Evolutionary conservation across 2,113 vertebrate genomes (phyloP).

Genomic region (Pomatorhinus ruficollis): DNA sequence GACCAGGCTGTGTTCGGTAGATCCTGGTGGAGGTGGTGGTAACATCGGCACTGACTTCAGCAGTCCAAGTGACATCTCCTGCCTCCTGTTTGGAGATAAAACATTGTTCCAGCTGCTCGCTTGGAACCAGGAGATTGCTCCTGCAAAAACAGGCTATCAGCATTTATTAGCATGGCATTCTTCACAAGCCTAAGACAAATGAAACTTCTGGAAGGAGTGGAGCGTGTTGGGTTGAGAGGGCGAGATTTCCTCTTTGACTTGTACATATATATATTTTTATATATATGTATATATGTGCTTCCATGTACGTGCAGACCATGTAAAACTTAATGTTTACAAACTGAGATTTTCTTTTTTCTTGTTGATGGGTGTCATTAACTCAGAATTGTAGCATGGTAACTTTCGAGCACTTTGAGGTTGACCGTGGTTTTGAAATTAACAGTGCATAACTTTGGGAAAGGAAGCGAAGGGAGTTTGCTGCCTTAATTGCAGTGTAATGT

Average conservation of each 20-base stretch:
- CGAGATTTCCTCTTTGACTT: background rate
- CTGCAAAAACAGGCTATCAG: slow-evolving; percentile 2
- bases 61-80: background rate
- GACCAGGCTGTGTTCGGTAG: background rate
- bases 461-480: background rate
- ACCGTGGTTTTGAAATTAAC: background rate
- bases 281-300: too few species aligned
- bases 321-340: background rate
- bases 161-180: slow-evolving; percentile 10
- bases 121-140: slow-evolving; percentile 29
- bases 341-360: background rate
- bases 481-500: slow-evolving; percentile 42
- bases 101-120: background rate
- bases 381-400: background rate
- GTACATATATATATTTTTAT: rapidly evolving
- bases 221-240: background rate
- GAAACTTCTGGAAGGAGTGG: slow-evolving; percentile 8
- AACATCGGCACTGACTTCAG: background rate
- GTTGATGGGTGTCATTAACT: background rate
- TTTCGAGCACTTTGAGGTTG: background rate
- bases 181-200: slow-evolving; percentile 8
- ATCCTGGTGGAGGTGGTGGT: background rate
- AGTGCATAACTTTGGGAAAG: background rate
- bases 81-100: background rate
- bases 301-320: rapidly evolving